These are phyloP conservation scores for Trachemys scripta DNA, from an alignment of 2,113 vertebrate genomes.

Conservation along the genomic window DNA sequence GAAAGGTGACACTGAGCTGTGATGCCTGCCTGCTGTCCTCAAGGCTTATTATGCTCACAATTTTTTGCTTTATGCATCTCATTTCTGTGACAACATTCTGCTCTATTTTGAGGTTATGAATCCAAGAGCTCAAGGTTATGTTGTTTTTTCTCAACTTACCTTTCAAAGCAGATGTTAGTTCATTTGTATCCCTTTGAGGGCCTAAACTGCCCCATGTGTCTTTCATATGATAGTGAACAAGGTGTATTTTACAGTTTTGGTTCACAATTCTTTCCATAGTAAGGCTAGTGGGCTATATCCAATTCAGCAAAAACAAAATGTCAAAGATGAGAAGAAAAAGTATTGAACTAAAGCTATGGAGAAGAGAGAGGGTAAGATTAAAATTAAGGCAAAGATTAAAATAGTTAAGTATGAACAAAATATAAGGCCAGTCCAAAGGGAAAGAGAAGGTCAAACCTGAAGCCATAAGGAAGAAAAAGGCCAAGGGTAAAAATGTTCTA, in stretches of 20 bases:
- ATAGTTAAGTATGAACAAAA: neutral
- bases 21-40: accelerated
- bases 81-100: neutral
- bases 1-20: neutral
- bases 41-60: neutral
- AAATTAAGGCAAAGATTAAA: neutral
- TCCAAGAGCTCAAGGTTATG: too few relatives aligned
- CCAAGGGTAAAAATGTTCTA: neutral
- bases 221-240: neutral
- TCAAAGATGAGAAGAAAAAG: neutral
- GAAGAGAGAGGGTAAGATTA: neutral
- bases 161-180: neutral
- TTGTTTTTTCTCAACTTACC: neutral
- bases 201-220: neutral
- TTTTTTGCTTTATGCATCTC: neutral
- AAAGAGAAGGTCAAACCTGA: neutral
- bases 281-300: neutral
- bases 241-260: neutral
- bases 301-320: neutral
- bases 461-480: neutral
- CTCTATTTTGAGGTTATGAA: neutral
- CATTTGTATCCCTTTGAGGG: neutral
- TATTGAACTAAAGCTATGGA: too few relatives aligned
- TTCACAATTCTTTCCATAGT: neutral
- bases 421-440: too few relatives aligned